Evolutionary conservation across 2,797 vertebrate species (phyloP).

Genomic region (Sebastes alutus): DNA sequence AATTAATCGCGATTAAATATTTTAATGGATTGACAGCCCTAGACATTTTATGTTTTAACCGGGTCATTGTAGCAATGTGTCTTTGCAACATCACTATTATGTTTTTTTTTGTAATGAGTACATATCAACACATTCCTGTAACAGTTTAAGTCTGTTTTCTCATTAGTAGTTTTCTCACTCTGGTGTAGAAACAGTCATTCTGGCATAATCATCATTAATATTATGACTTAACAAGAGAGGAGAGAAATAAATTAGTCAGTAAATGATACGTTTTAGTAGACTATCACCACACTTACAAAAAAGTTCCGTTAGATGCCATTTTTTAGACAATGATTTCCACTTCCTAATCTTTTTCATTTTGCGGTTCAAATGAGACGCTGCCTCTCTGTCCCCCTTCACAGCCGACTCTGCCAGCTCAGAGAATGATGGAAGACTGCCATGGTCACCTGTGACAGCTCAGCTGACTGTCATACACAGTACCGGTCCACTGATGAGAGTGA

Average conservation of each 20-base stretch:
- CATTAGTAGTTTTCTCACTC: neutral
- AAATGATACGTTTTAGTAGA: too few relatives aligned
- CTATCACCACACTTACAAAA: neutral
- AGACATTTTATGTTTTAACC: too few relatives aligned
- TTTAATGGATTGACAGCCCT: too few relatives aligned
- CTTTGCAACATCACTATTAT: too few relatives aligned
- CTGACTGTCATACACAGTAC: constrained; percentile 73
- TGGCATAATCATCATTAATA: neutral
- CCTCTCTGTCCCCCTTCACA: constrained; percentile 38
- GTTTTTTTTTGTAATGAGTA: neutral
- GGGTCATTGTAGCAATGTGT: too few relatives aligned
- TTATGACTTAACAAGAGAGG: neutral
- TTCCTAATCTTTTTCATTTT: constrained; percentile 36
- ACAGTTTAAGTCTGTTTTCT: neutral
- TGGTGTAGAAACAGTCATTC: neutral
- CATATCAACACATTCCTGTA: neutral
- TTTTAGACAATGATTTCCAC: constrained; percentile 19
- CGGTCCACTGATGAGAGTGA: constrained; percentile 80
- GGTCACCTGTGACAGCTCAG: constrained; percentile 81
- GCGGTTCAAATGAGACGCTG: constrained; percentile 39
- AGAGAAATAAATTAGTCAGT: neutral
- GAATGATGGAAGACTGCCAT: constrained; percentile 63
- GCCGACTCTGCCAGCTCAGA: constrained; percentile 52
- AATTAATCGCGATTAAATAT: neutral
- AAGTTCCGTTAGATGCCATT: neutral